These are phyloP conservation scores for Ramphastos sulfuratus DNA, from an alignment of 2,113 vertebrate genomes.

Conservation along the genomic window DNA sequence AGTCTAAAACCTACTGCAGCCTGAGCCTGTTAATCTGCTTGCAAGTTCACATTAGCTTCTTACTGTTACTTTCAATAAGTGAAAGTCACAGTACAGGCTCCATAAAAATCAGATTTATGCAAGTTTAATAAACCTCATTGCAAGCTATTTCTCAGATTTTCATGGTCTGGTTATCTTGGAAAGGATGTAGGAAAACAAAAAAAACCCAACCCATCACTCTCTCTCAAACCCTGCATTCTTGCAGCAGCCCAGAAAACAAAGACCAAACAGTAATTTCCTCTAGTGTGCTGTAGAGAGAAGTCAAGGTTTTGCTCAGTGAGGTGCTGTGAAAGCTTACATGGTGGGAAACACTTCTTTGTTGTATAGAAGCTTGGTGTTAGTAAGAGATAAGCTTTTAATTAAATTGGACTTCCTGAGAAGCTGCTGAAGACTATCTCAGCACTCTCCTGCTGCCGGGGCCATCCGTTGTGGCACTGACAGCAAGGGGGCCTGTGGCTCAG, in stretches of 20 bases:
- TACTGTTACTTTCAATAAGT: constrained; percentile 30
- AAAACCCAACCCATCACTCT: too few relatives aligned
- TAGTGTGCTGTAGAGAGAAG: background rate
- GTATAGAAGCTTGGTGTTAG: background rate
- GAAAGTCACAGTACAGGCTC: background rate
- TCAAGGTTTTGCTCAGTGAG: background rate
- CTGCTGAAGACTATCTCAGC: background rate
- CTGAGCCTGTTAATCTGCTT: background rate
- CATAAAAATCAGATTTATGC: constrained; percentile 56
- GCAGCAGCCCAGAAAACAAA: background rate
- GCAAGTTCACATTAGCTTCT: constrained; percentile 32
- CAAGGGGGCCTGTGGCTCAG: background rate
- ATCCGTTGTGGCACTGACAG: background rate
- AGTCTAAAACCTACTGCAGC: background rate
- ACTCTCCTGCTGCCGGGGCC: background rate
- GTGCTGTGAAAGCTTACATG: background rate
- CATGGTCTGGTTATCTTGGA: background rate
- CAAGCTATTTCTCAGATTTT: constrained; percentile 12
- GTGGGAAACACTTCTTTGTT: background rate
- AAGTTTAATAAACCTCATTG: background rate
- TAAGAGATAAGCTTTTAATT: constrained; percentile 33
- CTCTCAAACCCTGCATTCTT: background rate
- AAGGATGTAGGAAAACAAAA: background rate
- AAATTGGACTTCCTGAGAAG: background rate
- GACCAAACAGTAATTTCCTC: background rate